phyloP scores from a whole-genome alignment of 2,797 vertebrate genomes.

The Sternotherus odoratus region DNA sequence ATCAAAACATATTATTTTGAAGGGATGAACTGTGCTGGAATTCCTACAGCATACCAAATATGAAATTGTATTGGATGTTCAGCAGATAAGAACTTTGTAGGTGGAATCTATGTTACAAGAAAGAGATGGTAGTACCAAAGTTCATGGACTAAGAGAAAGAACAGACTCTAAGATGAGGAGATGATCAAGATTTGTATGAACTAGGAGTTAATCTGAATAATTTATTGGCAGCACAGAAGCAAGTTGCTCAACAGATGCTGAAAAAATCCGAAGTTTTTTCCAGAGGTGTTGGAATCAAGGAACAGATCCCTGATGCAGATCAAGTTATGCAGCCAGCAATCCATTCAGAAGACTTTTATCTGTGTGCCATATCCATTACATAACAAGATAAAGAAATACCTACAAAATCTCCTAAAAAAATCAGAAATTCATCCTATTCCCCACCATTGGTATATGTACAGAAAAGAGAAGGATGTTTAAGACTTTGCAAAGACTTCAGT shows the following conservation, averaged over 20 bases:
- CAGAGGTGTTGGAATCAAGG: background rate
- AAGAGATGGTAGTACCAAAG: background rate
- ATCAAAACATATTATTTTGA: background rate
- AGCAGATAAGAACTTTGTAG: background rate
- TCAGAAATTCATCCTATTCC: background rate
- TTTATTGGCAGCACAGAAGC: background rate
- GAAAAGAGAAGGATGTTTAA: background rate
- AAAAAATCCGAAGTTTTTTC: background rate
- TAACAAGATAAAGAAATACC: background rate
- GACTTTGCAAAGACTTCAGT: background rate
- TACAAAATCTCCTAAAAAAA: background rate
- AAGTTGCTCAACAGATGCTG: background rate
- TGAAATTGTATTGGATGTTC: background rate
- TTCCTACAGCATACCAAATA: background rate
- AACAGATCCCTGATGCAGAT: background rate
- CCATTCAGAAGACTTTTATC: background rate
- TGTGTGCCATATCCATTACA: background rate
- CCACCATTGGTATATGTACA: background rate
- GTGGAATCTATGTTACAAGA: background rate
- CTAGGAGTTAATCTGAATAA: background rate
- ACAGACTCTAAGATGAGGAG: background rate
- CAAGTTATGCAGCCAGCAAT: background rate
- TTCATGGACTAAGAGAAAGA: background rate
- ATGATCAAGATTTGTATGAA: background rate
- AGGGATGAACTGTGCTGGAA: background rate